Evolutionary conservation across 2,113 vertebrate genomes (phyloP).

Genomic region (Serilophus lunatus): DNA sequence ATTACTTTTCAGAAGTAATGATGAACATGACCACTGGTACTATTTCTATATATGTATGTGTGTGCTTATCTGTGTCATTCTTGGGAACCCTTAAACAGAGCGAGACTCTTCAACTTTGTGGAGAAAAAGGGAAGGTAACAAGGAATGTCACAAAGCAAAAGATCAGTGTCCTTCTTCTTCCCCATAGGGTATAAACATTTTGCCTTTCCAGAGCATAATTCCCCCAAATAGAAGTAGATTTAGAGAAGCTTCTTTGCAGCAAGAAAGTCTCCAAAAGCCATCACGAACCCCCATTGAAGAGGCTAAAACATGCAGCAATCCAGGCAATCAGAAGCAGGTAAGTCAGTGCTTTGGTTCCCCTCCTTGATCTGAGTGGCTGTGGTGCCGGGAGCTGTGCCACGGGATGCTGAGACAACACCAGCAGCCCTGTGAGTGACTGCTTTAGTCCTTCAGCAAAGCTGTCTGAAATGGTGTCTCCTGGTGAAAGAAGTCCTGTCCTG

Average conservation of each 20-base stretch:
- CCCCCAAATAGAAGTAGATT: background rate
- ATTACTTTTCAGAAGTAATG: background rate
- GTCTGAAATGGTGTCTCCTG: background rate
- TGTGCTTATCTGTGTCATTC: background rate
- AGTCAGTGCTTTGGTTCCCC: accelerated
- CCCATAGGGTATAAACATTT: background rate
- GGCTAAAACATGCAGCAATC: background rate
- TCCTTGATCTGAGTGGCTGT: accelerated
- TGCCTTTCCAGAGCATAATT: background rate
- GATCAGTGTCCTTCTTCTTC: background rate
- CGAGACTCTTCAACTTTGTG: background rate
- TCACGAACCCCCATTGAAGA: accelerated
- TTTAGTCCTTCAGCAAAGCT: background rate
- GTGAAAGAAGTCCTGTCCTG: background rate
- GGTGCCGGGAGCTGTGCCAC: accelerated
- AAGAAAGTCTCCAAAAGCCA: background rate
- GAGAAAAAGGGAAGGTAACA: background rate
- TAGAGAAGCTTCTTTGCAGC: background rate
- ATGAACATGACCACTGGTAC: background rate
- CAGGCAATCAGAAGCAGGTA: background rate
- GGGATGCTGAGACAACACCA: accelerated
- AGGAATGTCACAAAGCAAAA: background rate
- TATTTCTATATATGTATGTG: background rate
- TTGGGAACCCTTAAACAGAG: background rate
- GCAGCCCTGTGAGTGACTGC: background rate